Evolutionary conservation across 1,140 invertebrate genomes (phyloP), one percentile per base, ranked within the genome.

Genomic region (Alviniconcha marisindica): DNA sequence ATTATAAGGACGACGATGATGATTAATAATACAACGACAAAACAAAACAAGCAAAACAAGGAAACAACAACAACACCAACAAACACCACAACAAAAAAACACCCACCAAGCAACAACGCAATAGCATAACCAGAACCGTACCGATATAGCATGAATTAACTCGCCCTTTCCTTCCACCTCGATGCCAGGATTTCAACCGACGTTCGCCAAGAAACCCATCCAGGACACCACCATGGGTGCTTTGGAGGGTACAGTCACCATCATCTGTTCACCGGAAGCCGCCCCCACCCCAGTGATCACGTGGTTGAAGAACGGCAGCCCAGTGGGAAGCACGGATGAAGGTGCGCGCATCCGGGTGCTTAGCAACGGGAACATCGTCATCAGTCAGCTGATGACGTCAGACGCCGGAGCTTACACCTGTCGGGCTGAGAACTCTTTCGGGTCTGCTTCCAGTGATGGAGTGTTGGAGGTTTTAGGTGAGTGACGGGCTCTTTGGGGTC

Each of bases 201-300:
- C 96, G 1, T 99, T 99, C 92, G 96, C 96, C 87, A 99, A 99
- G 93, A 94, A 95, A 76, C 98, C 98, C 2, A 92, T 99, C 44
- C 96, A 97, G 91, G 94, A 95, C 0, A 97, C 98, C 93, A 97
- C 96, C 28, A 97, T 97, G 93, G 98, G 97, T 0, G 96, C 97
- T 1, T 96, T 98, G 92, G 96, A 96, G 84, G 97, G 97, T 60
- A 99, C 99, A 92, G 96, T 97, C 0, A 99, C 98, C 0, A 96
- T 99, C 77, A 94, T 95, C 56, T 99, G 98, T 93, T 95, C 97
- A 88, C 98, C 98, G 0, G 98, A 99, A 94, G 98, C 97, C 31
- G 97, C 98, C 4, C 98, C 98, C 0, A 95, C 94, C 86, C 97
- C 98, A 0, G 69, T 56, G 0, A 87, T 87, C 56, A 95, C 95